Conservation (phyloP, 2,888 invertebrate genomes). For the Cheilosia grossa region DNA sequence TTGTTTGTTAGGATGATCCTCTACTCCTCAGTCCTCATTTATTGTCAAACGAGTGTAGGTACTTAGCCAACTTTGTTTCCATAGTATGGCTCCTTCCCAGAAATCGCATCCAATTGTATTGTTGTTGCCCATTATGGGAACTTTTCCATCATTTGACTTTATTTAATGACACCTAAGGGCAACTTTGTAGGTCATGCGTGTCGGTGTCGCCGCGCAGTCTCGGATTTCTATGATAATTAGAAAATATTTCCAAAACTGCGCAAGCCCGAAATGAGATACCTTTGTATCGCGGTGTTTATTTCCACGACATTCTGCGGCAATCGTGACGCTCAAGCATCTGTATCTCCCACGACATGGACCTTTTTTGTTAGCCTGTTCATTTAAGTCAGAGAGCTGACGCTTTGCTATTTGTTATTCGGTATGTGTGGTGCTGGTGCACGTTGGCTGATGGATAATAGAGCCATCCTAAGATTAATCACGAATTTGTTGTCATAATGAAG, state of each 20-base stretch:
- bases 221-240: constrained; percentile 23
- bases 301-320: constrained; percentile 24
- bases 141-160: constrained; percentile 38
- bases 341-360: constrained; percentile 14
- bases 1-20: constrained; percentile 19
- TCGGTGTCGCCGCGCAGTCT: constrained; percentile 13
- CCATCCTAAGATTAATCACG: constrained; percentile 65
- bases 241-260: constrained; percentile 11
- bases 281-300: constrained; percentile 24
- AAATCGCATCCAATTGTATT: constrained; percentile 51
- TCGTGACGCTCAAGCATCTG: constrained; percentile 42
- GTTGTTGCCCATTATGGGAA: constrained; percentile 43
- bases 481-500: constrained; percentile 48
- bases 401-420: constrained; percentile 47
- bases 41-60: neutral
- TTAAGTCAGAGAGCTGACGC: constrained; percentile 30
- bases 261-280: neutral
- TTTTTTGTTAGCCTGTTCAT: constrained; percentile 32
- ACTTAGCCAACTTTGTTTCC: neutral
- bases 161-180: constrained; percentile 52
- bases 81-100: neutral
- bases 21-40: neutral
- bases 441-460: constrained; percentile 47
- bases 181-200: constrained; percentile 52
- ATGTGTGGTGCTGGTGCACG: too few species aligned